A percentile compares a stretch with the other conserved stretches of the same genome.
Conservation (phyloP, 92 coral and sea anemone species). For the Blastomussa wellsi region DNA sequence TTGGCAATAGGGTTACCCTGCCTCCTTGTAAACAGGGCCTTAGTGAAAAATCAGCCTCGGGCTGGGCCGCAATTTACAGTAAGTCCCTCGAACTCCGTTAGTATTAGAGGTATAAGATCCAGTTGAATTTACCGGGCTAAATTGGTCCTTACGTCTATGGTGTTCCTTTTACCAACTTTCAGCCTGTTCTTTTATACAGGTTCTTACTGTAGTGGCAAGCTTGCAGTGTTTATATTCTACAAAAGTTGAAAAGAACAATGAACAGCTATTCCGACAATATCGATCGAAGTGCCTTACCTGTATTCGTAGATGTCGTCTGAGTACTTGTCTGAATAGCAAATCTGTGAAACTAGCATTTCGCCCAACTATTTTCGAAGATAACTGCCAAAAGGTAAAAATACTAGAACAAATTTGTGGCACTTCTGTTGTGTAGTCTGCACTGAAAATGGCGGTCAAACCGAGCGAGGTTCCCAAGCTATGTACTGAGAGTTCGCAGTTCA, state of each 20-base stretch:
- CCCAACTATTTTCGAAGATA: not conserved
- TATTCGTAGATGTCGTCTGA: slow-evolving; percentile 83
- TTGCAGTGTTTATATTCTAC: too few species aligned
- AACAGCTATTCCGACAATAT: not conserved
- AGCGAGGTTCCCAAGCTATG: slow-evolving; percentile 33
- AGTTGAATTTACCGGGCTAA: too few species aligned
- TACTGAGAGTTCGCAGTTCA: not conserved
- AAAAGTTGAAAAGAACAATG: not conserved
- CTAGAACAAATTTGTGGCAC: not conserved
- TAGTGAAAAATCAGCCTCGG: too few species aligned
- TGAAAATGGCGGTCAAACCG: not conserved
- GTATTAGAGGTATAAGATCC: too few species aligned
- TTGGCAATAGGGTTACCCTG: too few species aligned
- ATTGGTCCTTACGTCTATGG: too few species aligned
- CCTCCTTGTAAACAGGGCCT: too few species aligned
- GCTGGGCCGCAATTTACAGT: too few species aligned
- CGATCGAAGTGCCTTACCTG: slow-evolving; percentile 54
- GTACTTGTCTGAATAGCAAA: slow-evolving; percentile 89
- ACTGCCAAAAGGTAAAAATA: not conserved
- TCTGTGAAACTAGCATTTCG: slow-evolving; percentile 64
- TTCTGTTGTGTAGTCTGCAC: not conserved
- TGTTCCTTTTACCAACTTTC: too few species aligned
- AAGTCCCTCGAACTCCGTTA: too few species aligned
- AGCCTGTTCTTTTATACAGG: too few species aligned
- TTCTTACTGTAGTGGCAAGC: too few species aligned